Base-by-base conservation (phyloP, 2,888 invertebrate genomes). In the Miltochrista miniata region DNA sequence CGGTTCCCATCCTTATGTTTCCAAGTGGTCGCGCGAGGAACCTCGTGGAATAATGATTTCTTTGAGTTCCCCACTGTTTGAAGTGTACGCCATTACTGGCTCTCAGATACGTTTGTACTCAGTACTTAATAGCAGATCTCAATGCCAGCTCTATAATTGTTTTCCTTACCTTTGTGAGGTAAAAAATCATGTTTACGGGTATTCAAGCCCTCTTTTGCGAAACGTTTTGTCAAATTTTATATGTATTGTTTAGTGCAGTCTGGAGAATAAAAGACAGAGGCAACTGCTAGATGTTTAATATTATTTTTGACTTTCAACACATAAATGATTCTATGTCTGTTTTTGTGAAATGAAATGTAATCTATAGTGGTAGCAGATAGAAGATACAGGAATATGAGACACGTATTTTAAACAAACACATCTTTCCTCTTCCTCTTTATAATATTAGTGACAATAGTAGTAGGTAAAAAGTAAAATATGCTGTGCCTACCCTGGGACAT, bases 11-110 rank as follows among this genome's bases (percentile, higher is more conserved):
- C 81, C 48, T 79, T 82, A 76, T 13, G 51, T 84, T 87, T 85
- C 85, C 87, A 84, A 90, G 90, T 89, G 90, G 88, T 89, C 88
- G 89, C 87, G 82, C 81, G 79, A 83, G 83, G 87, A 85, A 88
- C 80, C 87, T 85, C 83, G 84, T 81, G 85, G 88, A 90, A 90
- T 90, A 90, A 90, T 90, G 90, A 90, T 90, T 90, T 90, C 90
- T 90, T 90, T 89, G 90, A 90, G 83, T 79, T 80, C 77, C 72
- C 74, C 77, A 76, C 81, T 85, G 88, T 90, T 88, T 89, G 88
- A 87, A 87, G 89, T 78, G 81, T 77, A 76, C 81, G 69, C 88
- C 85, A 89, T 90, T 90, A 90, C 87, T 70, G 82, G 74, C 76
- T 71, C 79, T 74, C 75, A 83, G 87, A 87, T 89, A 88, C 89